phyloP scores from a whole-genome alignment of 2,113 vertebrate species.

The Nothoprocta perdicaria region DNA sequence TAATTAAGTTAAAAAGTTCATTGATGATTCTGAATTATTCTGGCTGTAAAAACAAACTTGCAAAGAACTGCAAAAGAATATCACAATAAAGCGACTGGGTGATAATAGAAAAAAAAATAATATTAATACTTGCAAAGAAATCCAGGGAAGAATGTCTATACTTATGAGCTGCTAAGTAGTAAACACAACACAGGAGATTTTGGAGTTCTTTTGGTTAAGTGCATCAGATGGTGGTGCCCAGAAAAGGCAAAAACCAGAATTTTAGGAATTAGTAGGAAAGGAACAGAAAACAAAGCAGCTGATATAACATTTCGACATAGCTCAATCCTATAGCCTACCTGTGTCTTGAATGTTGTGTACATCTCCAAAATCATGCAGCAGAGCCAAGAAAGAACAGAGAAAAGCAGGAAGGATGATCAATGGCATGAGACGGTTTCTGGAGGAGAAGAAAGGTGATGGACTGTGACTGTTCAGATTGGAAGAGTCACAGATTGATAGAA shows the following conservation, averaged over 20 bases:
- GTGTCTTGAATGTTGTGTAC: not conserved
- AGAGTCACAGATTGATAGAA: not conserved
- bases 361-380: not conserved
- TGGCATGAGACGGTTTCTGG: not conserved
- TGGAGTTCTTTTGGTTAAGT: not conserved
- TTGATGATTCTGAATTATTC: not conserved
- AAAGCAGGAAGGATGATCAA: not conserved
- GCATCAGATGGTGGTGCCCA: accelerated
- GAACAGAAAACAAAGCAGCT: not conserved
- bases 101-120: not conserved
- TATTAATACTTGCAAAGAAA: not conserved
- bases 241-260: not conserved
- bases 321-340: not conserved
- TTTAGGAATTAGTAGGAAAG: not conserved
- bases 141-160: not conserved
- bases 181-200: not conserved
- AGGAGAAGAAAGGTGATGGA: not conserved
- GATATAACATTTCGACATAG: not conserved
- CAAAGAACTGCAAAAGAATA: not conserved
- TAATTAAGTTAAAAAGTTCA: not conserved
- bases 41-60: not conserved
- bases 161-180: not conserved
- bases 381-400: not conserved
- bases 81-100: not conserved
- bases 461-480: not conserved